Conservation (phyloP, 2,113 vertebrate species). For the Athene cunicularia region DNA sequence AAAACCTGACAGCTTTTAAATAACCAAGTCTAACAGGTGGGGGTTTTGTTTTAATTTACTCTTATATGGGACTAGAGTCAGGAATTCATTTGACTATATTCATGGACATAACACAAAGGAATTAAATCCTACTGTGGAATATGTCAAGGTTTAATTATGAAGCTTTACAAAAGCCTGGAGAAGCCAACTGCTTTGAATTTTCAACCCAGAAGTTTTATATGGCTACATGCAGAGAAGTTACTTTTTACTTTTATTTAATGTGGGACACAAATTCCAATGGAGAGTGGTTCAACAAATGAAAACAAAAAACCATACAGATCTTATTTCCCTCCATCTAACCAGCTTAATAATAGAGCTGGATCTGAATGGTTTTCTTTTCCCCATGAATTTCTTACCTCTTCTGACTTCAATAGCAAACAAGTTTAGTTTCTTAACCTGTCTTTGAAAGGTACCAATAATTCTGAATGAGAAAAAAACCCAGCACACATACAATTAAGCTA, state of each 20-base stretch:
- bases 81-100: background rate
- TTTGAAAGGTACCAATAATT: background rate
- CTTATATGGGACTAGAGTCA: background rate
- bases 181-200: background rate
- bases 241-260: background rate
- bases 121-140: background rate
- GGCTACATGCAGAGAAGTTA: background rate
- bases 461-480: background rate
- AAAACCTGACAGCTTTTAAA: background rate
- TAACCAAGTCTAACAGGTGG: background rate
- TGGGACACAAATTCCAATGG: background rate
- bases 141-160: background rate
- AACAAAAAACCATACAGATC: background rate
- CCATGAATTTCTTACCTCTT: background rate
- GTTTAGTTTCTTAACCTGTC: background rate
- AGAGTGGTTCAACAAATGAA: background rate
- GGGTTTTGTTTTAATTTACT: background rate
- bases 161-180: background rate
- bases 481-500: background rate
- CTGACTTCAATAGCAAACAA: background rate
- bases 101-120: background rate
- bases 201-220: background rate
- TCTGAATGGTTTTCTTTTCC: background rate
- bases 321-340: background rate
- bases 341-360: background rate